Evolutionary conservation across 2,888 invertebrate species (phyloP).

Genomic region (Melipona bicolor): DNA sequence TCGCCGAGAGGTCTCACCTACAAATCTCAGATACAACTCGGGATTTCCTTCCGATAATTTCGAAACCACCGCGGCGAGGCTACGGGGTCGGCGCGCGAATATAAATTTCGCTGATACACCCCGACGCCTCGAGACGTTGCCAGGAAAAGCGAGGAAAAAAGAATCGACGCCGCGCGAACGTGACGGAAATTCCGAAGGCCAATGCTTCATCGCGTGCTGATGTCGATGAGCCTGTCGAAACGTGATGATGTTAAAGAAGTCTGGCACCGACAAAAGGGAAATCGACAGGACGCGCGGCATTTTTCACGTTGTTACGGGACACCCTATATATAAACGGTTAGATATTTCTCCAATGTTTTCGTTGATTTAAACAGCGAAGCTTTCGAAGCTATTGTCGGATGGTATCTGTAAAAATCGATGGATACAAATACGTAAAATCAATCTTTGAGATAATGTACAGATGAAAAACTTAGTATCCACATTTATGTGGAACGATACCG

Average conservation of each 20-base stretch:
- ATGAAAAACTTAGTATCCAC: too few species aligned
- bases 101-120: slow-evolving; percentile 10
- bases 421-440: background rate
- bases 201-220: slow-evolving; percentile 4
- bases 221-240: background rate
- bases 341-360: too few species aligned
- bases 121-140: background rate
- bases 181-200: slow-evolving; percentile 15
- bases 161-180: slow-evolving; percentile 20
- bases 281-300: background rate
- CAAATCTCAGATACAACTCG: too few species aligned
- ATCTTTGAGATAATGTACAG: too few species aligned
- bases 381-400: too few species aligned
- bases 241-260: background rate
- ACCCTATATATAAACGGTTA: too few species aligned
- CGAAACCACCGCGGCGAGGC: too few species aligned
- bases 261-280: background rate
- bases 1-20: too few species aligned
- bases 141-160: background rate
- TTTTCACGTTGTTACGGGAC: too few species aligned
- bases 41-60: too few species aligned
- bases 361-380: background rate
- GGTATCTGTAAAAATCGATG: background rate
- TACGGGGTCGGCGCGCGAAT: background rate
- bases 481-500: background rate